These are phyloP conservation scores for Cacatua alba DNA, from an alignment of 2,113 vertebrate species.

Conservation along the genomic window DNA sequence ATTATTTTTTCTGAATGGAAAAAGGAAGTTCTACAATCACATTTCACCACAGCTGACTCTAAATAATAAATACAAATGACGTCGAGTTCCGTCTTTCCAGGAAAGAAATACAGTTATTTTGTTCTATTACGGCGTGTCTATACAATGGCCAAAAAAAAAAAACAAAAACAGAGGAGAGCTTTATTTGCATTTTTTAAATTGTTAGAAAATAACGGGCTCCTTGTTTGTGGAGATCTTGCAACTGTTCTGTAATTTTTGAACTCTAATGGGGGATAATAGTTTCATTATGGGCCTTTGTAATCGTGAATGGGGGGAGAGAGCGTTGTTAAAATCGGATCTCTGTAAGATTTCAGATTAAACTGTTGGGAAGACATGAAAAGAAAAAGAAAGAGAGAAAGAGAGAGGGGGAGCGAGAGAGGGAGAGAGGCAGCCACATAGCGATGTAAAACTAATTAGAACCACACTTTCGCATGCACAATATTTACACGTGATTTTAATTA, in stretches of 20 bases:
- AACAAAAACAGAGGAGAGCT: neutral
- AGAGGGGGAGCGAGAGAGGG: neutral
- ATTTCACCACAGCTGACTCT: slow-evolving; percentile 72
- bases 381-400: neutral
- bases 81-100: slow-evolving; percentile 69
- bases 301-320: neutral
- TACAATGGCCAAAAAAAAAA: neutral
- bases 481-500: slow-evolving; percentile 78
- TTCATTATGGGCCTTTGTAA: slow-evolving; percentile 50
- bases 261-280: slow-evolving; percentile 21
- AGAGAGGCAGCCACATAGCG: neutral
- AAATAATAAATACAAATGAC: slow-evolving; percentile 73
- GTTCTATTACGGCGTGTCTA: neutral
- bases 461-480: slow-evolving; percentile 62
- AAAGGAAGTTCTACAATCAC: slow-evolving; percentile 71
- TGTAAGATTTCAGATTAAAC: slow-evolving; percentile 40
- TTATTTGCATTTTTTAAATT: slow-evolving; percentile 23
- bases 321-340: neutral
- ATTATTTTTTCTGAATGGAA: slow-evolving; percentile 72
- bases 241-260: slow-evolving; percentile 14
- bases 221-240: slow-evolving; percentile 21
- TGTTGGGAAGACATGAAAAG: slow-evolving; percentile 36
- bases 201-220: slow-evolving; percentile 25
- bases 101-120: slow-evolving; percentile 59
- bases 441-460: slow-evolving; percentile 77